phyloP scores from a whole-genome alignment of 2,797 vertebrate genomes.

The Crypturellus tataupa region DNA sequence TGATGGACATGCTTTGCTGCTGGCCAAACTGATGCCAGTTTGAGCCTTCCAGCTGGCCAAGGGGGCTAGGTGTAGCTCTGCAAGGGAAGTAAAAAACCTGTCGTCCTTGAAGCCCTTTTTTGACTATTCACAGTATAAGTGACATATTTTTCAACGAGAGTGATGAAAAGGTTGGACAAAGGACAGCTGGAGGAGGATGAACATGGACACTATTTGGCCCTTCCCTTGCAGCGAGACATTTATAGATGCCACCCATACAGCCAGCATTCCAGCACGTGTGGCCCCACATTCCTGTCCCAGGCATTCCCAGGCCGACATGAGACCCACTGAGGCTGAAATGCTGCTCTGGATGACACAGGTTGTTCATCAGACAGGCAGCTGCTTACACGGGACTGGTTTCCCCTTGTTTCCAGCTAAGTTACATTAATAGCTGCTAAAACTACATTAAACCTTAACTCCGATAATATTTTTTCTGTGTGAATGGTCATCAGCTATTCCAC shows the following conservation, averaged over 20 bases:
- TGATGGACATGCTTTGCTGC: accelerated
- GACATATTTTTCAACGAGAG: not conserved
- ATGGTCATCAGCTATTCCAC: not conserved
- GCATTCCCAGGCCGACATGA: not conserved
- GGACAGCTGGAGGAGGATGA: conserved; percentile 34
- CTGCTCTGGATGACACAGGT: not conserved
- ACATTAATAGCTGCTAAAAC: conserved; percentile 6
- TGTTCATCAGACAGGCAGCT: not conserved
- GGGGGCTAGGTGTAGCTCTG: not conserved
- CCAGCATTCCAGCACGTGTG: accelerated
- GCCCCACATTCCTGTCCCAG: conserved; percentile 1
- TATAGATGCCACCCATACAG: not conserved
- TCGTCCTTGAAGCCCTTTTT: accelerated
- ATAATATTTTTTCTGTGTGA: not conserved
- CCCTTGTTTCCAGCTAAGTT: not conserved
- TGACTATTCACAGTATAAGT: accelerated
- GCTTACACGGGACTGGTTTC: not conserved
- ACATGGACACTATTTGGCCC: not conserved
- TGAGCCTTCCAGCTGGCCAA: not conserved
- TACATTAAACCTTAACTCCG: not conserved
- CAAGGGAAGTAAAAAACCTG: not conserved
- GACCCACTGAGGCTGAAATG: accelerated
- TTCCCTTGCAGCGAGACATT: not conserved
- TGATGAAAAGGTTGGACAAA: not conserved
- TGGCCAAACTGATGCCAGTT: accelerated